phyloP scores from a whole-genome alignment of 2,888 invertebrate species.

The Eurytoma adleriae region DNA sequence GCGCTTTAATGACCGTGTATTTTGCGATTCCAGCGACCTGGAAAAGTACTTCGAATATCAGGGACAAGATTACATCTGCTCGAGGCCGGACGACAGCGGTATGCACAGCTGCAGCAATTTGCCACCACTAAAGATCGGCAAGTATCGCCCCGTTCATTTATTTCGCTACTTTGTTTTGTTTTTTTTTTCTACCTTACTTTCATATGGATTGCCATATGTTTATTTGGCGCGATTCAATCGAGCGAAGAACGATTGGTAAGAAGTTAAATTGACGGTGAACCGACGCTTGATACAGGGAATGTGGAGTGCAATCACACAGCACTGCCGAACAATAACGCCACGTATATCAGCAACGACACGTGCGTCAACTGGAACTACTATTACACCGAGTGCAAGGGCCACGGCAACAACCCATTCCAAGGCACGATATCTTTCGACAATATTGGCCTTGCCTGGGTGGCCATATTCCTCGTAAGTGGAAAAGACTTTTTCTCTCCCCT shows the following conservation, averaged over 20 bases:
- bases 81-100: conserved; percentile 93
- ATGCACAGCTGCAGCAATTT: conserved; percentile 94
- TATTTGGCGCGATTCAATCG: too few species aligned
- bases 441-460: conserved; percentile 99
- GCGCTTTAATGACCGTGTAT: conserved; percentile 46
- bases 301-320: conserved; percentile 87
- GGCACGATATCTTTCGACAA: conserved; percentile 99
- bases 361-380: conserved; percentile 99
- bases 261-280: too few species aligned
- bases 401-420: conserved; percentile 97
- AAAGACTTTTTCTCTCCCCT: background rate
- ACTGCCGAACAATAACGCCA: conserved; percentile 80
- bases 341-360: conserved; percentile 79
- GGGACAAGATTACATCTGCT: conserved; percentile 98
- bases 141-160: conserved; percentile 57
- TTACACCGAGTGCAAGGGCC: conserved; percentile 95
- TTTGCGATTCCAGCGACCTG: conserved; percentile 77
- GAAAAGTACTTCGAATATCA: conserved; percentile 92
- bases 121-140: conserved; percentile 80
- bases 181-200: background rate
- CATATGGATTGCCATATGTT: too few species aligned
- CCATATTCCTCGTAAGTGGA: conserved; percentile 96
- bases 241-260: too few species aligned
- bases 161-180: background rate
- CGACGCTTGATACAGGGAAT: conserved; percentile 79